Base-by-base conservation (phyloP, 1,140 invertebrate species). In the Ooceraea biroi region DNA sequence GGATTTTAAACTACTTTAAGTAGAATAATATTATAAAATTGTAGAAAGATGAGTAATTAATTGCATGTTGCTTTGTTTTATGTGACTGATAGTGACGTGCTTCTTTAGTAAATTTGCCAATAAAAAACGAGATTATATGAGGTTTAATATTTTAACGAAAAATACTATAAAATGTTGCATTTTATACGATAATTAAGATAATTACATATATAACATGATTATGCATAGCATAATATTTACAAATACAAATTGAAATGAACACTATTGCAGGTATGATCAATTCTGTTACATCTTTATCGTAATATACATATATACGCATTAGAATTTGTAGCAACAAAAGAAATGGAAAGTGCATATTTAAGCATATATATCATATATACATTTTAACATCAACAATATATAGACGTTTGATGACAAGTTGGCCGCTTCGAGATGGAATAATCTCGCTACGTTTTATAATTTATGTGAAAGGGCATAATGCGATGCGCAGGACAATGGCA, bases 381-480 rank as follows among this genome's bases (percentile, higher is more conserved):
- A 30, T 11, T n/a, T 52, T 52, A n/a, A 52, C 36, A n/a, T 52
- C 0, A 5, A 1, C 1, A 14, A 55, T 52, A 41, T 44, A 36
- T 77, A 50, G 10, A n/a, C 12, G 3, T 25, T 77, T 66, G 30
- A 77, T 4, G 17, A 61, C 41, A 52, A 66, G 19, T 5, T 36
- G 22, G 66, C 41, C 11, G 46, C 12, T 52, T 52, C 7, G 46
- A 66, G 14, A 41, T 55, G 5, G 12, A 11, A 52, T 66, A 41
- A 66, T 27, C 46, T 1, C 10, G 19, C 8, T 52, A 27, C 5
- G 12, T 65, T 65, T 76, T 44, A n/a, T 36, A 55, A 68, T 68
- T 78, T 78, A 44, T 68, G 48, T 55, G 50, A 78, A 68, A 27
- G 46, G 22, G 19, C 17, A 17, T 63, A 27, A 69, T 44, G 25